Evolutionary conservation across 2,888 invertebrate species (phyloP).

Genomic region (Drosophila conformis): DNA sequence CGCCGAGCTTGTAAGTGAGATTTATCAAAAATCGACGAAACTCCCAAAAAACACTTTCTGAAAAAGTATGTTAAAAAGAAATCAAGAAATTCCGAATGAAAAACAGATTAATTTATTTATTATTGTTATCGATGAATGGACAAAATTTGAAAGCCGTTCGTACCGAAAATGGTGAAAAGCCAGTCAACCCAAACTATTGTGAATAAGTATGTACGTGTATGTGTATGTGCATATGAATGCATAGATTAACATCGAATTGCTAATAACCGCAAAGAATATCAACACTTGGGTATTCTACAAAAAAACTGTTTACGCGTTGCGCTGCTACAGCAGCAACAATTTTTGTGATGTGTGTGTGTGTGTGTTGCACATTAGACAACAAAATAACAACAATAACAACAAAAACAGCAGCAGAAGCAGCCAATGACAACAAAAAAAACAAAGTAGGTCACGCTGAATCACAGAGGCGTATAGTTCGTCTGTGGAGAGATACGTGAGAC

Average conservation of each 20-base stretch:
- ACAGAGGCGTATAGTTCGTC: conserved; percentile 64
- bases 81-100: background rate
- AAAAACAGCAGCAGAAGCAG: conserved; percentile 31
- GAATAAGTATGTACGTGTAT: background rate
- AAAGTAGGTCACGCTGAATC: conserved; percentile 69
- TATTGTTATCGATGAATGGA: background rate
- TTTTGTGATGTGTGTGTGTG: background rate
- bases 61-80: background rate
- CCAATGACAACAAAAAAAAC: conserved; percentile 70
- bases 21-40: background rate
- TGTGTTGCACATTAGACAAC: conserved; percentile 38
- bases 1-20: background rate
- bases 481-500: conserved; percentile 19
- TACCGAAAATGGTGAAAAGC: background rate
- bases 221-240: background rate
- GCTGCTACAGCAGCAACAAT: conserved; percentile 29
- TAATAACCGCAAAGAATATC: conserved; percentile 37
- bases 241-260: conserved; percentile 43
- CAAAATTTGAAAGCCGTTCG: background rate
- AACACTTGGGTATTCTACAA: conserved; percentile 52
- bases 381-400: background rate
- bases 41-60: background rate
- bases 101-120: background rate
- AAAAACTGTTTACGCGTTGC: conserved; percentile 61
- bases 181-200: background rate